Percentiles rank a stretch among this genome's conserved stretches.
Evolutionary conservation across 2,888 invertebrate species (phyloP).

Genomic region (Papilio protenor): DNA sequence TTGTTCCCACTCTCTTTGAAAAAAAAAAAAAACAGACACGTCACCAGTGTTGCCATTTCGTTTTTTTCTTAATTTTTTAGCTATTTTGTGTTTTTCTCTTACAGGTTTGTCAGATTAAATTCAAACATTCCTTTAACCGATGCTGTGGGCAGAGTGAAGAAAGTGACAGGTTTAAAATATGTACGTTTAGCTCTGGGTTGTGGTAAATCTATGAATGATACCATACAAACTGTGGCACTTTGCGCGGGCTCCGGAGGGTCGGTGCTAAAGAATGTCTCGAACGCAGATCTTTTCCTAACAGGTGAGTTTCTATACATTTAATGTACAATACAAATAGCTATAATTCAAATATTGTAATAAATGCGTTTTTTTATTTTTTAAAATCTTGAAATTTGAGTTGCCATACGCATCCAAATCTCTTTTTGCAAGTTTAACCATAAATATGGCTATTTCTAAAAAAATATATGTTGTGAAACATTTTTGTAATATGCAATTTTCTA

Average conservation of each 20-base stretch:
- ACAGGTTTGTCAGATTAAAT: constrained; percentile 65
- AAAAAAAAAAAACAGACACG: neutral
- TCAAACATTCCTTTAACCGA: constrained; percentile 76
- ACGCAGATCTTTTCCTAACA: constrained; percentile 93
- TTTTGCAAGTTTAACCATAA: neutral
- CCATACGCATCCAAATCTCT: neutral
- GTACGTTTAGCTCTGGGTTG: constrained; percentile 89
- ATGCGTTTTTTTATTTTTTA: neutral
- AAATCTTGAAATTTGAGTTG: neutral
- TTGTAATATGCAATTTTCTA: neutral
- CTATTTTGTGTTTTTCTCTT: constrained; percentile 44
- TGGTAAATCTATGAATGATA: constrained; percentile 68
- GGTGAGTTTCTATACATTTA: constrained; percentile 65
- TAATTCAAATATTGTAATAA: neutral
- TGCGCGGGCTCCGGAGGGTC: constrained; percentile 96
- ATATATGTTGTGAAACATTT: neutral
- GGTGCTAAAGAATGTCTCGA: constrained; percentile 86
- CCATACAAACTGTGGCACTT: constrained; percentile 88
- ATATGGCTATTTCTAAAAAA: neutral
- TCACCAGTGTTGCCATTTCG: neutral
- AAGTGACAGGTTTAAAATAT: constrained; percentile 86
- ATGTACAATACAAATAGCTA: too few species aligned
- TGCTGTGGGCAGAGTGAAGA: constrained; percentile 88
- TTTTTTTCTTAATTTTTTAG: neutral
- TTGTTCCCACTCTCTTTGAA: neutral